A percentile compares a stretch with the other conserved stretches of the same genome.
phyloP scores from a whole-genome alignment of 2,113 vertebrate species.

The Rana temporaria region DNA sequence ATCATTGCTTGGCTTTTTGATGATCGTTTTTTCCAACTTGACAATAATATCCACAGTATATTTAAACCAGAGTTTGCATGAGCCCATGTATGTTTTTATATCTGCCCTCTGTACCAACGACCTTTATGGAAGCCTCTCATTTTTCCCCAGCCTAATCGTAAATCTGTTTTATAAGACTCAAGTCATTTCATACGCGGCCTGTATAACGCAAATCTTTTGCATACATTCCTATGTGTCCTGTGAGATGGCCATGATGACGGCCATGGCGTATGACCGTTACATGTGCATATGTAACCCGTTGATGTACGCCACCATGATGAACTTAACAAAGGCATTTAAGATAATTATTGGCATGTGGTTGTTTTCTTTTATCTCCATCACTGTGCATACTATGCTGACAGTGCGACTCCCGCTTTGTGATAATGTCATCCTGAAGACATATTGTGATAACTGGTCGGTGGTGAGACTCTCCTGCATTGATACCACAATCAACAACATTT shows the following conservation, averaged over 20 bases:
- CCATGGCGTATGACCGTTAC: slow-evolving; percentile 31
- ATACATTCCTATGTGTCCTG: not conserved
- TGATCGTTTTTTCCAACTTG: not conserved
- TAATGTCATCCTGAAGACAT: slow-evolving; percentile 7
- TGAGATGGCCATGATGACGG: not conserved
- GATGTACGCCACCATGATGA: slow-evolving; percentile 3
- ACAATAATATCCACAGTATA: not conserved
- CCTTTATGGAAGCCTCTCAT: not conserved
- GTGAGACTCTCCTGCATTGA: slow-evolving; percentile 28
- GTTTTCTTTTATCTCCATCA: not conserved
- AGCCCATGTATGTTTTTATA: slow-evolving; percentile 37
- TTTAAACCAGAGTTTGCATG: slow-evolving; percentile 9
- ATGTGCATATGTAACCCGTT: slow-evolving; percentile 27
- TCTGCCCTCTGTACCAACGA: slow-evolving; percentile 9
- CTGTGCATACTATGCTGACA: slow-evolving; percentile 5
- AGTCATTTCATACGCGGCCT: slow-evolving; percentile 1
- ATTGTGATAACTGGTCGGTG: slow-evolving; percentile 8
- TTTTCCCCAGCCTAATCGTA: slow-evolving; percentile 6
- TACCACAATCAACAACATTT: slow-evolving; percentile 16
- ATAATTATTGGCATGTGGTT: not conserved
- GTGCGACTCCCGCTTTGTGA: slow-evolving; percentile 10
- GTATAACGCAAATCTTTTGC: slow-evolving; percentile 15
- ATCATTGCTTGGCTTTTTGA: slow-evolving; percentile 13
- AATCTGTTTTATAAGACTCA: not conserved
- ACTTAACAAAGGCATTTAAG: not conserved